phyloP scores from a whole-genome alignment of 2,888 invertebrate genomes.

The Alsophila aescularia region DNA sequence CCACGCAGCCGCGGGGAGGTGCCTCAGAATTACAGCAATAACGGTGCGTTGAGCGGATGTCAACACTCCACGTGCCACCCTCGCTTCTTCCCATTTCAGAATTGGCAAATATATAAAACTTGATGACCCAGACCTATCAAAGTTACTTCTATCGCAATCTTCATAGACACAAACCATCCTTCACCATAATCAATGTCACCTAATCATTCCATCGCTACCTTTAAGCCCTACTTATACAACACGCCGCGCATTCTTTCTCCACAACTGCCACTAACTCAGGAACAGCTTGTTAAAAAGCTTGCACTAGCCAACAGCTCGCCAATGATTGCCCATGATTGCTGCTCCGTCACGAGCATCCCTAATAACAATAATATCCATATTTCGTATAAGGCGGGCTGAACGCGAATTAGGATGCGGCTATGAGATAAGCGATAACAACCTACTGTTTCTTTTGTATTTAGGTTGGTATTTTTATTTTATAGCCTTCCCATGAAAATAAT shows the following conservation, averaged over 20 bases:
- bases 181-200: not conserved
- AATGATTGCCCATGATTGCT: slow-evolving; percentile 44
- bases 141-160: not conserved
- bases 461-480: no score
- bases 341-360: slow-evolving; percentile 68
- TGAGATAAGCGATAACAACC: slow-evolving; percentile 46
- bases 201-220: not conserved
- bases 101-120: no score
- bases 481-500: no score
- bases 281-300: slow-evolving; percentile 10
- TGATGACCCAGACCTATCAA: no score
- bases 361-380: slow-evolving; percentile 82
- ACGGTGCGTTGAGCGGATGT: no score
- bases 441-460: no score
- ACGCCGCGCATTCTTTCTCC: slow-evolving; percentile 1
- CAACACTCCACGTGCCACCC: no score
- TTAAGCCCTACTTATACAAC: slow-evolving; percentile 5
- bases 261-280: slow-evolving; percentile 17
- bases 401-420: slow-evolving; percentile 69
- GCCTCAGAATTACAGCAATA: no score
- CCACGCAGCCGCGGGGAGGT: slow-evolving; percentile 56
- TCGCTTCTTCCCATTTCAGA: no score
- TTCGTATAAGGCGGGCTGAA: slow-evolving; percentile 65
- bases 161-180: not conserved
- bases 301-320: slow-evolving; percentile 6